These are phyloP conservation scores for Micoletzkya japonica DNA, from an alignment of 2,888 invertebrate species.

Conservation along the genomic window DNA sequence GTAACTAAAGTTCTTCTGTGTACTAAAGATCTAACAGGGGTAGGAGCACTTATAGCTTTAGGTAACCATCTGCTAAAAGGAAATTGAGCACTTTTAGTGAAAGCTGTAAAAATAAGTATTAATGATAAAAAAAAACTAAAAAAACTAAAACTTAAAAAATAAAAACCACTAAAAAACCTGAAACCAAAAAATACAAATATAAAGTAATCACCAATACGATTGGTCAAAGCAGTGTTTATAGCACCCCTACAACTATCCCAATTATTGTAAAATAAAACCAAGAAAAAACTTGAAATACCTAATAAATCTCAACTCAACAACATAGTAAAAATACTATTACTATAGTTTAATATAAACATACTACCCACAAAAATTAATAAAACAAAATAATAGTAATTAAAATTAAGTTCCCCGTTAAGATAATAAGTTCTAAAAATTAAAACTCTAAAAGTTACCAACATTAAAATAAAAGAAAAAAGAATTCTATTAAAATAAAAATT, in stretches of 20 bases:
- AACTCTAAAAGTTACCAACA: constrained; percentile 46
- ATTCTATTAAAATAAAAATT: constrained; percentile 50
- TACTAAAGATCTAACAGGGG: constrained; percentile 77
- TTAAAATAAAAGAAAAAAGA: constrained; percentile 51
- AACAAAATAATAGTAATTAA: constrained; percentile 51
- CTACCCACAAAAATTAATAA: constrained; percentile 47
- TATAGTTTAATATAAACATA: constrained; percentile 49
- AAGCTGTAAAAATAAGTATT: constrained; percentile 69
- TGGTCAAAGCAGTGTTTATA: constrained; percentile 76
- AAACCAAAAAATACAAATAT: constrained; percentile 69
- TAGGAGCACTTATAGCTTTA: constrained; percentile 78
- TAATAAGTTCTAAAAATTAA: constrained; percentile 48
- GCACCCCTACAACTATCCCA: constrained; percentile 51
- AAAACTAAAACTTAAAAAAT: constrained; percentile 64
- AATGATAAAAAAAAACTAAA: constrained; percentile 58
- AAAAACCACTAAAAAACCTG: constrained; percentile 66
- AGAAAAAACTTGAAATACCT: constrained; percentile 47
- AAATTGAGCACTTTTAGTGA: constrained; percentile 81
- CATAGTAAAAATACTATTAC: constrained; percentile 46
- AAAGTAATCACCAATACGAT: constrained; percentile 77
- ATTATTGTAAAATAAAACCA: constrained; percentile 51
- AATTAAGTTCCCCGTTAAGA: constrained; percentile 44
- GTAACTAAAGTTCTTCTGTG: constrained; percentile 81
- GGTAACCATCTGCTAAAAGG: constrained; percentile 80
- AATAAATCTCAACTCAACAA: constrained; percentile 45